phyloP scores from a whole-genome alignment of 2,888 invertebrate genomes.

The Yponomeuta plumbellus region DNA sequence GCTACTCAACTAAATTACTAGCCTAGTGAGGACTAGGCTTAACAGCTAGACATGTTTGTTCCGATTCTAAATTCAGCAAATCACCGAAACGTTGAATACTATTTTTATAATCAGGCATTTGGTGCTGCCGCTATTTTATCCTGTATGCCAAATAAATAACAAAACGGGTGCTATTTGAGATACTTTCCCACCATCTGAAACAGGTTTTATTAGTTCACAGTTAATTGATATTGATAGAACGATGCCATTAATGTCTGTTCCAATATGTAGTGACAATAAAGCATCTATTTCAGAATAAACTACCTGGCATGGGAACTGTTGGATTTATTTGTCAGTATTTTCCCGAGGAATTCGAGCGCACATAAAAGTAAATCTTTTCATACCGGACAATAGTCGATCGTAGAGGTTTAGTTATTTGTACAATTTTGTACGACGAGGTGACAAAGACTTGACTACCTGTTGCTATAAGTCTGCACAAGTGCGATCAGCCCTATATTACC shows the following conservation, averaged over 20 bases:
- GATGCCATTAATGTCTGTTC: not conserved
- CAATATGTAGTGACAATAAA: not conserved
- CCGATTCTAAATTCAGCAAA: too few species aligned
- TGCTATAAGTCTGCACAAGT: not conserved
- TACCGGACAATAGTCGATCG: not conserved
- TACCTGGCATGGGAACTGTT: not conserved
- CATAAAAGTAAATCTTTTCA: not conserved
- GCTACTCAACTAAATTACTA: too few species aligned
- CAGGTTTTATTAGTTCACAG: not conserved
- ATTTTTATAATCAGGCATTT: too few species aligned
- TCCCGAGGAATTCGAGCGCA: not conserved
- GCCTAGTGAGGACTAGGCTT: too few species aligned
- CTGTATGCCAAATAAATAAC: not conserved
- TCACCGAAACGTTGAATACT: too few species aligned
- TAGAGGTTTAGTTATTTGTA: not conserved
- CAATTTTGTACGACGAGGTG: not conserved
- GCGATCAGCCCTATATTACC: too few species aligned
- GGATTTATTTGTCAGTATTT: not conserved
- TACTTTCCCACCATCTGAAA: not conserved
- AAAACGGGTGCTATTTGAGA: not conserved
- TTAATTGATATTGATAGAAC: not conserved
- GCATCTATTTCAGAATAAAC: not conserved
- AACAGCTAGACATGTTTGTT: too few species aligned
- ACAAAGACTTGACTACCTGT: not conserved
- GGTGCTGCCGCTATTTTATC: too few species aligned